Evolutionary conservation across 2,888 invertebrate species (phyloP).

Genomic region (Arctia plantaginis): DNA sequence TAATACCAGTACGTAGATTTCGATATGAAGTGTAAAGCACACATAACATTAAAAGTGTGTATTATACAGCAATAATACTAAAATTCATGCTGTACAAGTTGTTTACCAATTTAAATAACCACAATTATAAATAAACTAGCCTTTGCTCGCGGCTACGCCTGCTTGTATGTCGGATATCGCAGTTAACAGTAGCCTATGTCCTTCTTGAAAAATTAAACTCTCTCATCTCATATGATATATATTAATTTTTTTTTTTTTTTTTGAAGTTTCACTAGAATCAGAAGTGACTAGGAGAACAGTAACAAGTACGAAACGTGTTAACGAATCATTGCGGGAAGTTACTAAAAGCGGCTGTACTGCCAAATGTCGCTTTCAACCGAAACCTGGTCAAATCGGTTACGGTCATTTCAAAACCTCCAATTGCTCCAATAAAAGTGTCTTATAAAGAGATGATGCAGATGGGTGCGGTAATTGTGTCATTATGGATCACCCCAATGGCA

Average conservation of each 20-base stretch:
- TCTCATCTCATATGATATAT: too few species aligned
- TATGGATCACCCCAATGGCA: slow-evolving; percentile 22
- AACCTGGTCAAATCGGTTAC: slow-evolving; percentile 60
- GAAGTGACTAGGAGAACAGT: background rate
- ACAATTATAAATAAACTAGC: too few species aligned
- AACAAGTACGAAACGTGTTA: slow-evolving; percentile 35
- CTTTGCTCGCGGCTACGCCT: too few species aligned
- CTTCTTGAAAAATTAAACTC: too few species aligned
- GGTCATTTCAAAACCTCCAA: slow-evolving; percentile 52
- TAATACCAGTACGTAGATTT: background rate
- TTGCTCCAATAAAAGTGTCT: slow-evolving; percentile 55
- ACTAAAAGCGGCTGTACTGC: slow-evolving; percentile 40
- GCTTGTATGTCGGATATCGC: too few species aligned
- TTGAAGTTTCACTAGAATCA: background rate
- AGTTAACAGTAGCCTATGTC: too few species aligned
- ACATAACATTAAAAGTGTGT: background rate
- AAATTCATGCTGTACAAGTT: too few species aligned
- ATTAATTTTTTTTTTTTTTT: too few species aligned
- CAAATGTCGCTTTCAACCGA: slow-evolving; percentile 46
- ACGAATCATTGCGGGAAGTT: slow-evolving; percentile 45
- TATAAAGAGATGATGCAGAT: slow-evolving; percentile 29
- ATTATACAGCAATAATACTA: too few species aligned
- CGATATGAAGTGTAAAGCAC: background rate
- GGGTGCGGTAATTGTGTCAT: background rate
- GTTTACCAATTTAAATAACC: too few species aligned